A percentile compares a stretch with the other conserved stretches of the same genome.
phyloP scores from a whole-genome alignment of 2,113 vertebrate genomes.

The Conger conger region DNA sequence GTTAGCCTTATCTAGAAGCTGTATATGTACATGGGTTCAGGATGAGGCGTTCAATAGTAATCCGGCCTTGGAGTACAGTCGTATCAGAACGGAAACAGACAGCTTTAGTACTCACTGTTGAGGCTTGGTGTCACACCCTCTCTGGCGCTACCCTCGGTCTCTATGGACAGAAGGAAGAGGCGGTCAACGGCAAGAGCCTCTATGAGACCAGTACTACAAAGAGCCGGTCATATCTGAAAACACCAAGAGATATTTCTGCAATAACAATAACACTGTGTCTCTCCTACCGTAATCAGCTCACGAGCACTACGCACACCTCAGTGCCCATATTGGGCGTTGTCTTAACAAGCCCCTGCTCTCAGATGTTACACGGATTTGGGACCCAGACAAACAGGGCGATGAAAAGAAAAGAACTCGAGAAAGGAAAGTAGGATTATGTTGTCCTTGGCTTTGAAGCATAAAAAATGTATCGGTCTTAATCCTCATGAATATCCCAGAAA shows the following conservation, averaged over 20 bases:
- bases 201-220: no score
- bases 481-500: not conserved
- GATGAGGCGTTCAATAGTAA: not conserved
- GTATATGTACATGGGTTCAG: not conserved
- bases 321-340: not conserved
- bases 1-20: not conserved
- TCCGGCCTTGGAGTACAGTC: not conserved
- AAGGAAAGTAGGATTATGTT: not conserved
- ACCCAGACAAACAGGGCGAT: not conserved
- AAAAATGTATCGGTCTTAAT: not conserved
- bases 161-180: not conserved
- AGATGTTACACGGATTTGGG: not conserved
- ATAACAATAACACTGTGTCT: not conserved
- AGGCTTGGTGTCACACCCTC: not conserved
- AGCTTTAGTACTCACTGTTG: constrained; percentile 2
- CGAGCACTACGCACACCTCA: no score
- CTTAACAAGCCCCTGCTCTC: not conserved
- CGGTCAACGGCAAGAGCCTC: not conserved
- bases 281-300: not conserved
- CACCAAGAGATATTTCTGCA: not conserved
- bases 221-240: not conserved
- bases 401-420: not conserved
- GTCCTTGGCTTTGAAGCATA: not conserved
- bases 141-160: not conserved
- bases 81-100: not conserved